Conservation (phyloP, 2,888 invertebrate genomes). For the Zhuqinia jingwanae region DNA sequence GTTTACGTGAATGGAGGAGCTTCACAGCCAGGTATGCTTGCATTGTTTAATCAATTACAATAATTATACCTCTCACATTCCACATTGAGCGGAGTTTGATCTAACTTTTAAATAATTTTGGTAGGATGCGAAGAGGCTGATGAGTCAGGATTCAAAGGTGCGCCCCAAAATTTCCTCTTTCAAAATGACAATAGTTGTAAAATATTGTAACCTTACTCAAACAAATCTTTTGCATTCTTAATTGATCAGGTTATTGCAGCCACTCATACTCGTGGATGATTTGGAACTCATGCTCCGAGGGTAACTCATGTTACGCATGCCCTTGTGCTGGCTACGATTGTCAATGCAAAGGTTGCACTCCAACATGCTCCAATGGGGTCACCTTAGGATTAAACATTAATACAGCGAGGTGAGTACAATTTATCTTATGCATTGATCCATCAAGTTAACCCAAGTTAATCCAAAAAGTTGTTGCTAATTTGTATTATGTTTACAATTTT, state of each 20-base stretch:
- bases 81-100: not conserved
- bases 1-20: constrained; percentile 73
- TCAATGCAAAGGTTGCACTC: constrained; percentile 63
- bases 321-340: constrained; percentile 65
- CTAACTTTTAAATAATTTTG: not conserved
- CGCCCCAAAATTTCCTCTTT: no score
- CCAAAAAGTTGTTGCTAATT: no score
- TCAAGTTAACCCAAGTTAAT: no score
- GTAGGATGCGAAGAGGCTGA: constrained; percentile 69
- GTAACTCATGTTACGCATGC: constrained; percentile 56
- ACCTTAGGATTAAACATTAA: constrained; percentile 50
- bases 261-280: constrained; percentile 72
- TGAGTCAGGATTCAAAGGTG: constrained; percentile 48
- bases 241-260: constrained; percentile 66
- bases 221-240: no score
- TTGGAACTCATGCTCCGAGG: constrained; percentile 45
- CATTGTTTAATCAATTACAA: no score
- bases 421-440: no score
- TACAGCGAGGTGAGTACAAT: constrained; percentile 26
- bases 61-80: no score
- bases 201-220: not conserved
- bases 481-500: no score
- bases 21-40: constrained; percentile 71
- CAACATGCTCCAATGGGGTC: constrained; percentile 46
- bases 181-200: not conserved